Evolutionary conservation across 2,797 vertebrate species (phyloP), one percentile per base, ranked within the genome.

Genomic region (Microctenopoma steveboyesi): DNA sequence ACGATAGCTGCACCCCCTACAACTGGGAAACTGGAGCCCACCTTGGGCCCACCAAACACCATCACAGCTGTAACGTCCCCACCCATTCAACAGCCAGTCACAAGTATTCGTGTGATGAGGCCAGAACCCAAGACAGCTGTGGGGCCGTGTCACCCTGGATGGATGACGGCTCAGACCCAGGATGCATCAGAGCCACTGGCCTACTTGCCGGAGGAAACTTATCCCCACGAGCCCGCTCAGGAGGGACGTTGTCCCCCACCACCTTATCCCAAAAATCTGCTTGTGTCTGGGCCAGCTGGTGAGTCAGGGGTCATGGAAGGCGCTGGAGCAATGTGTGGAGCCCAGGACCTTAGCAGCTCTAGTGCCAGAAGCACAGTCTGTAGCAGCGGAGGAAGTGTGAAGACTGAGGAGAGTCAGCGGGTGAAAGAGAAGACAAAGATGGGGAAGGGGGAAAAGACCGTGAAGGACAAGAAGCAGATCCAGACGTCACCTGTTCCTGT

Each of bases 81-180:
- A 2, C 97, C 98, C 60, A 98, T 99, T 83, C 96, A 99, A 25
- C 96, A 96, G 76, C 97, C 97, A 0, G 97, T 99, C 45, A 98
- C 97, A 88, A 99, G 98, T 48, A 98, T 98, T 86, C 92, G 97
- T 0, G 97, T 99, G 71, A 94, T 98, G 94, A 94, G 97, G 67
- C 98, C 98, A 0, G 98, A 99, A 84, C 98, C 97, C 18, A 98
- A 99, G 90, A 99, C 97, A 0, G 98, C 98, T 0, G 97, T 99
- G 79, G 98, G 97, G 2, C 98, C 98, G 0, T 96, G 96, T 51
- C 98, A 99, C 77, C 98, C 97, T 0, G 92, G 94, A 11, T 99
- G 98, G 98, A 89, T 99, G 84, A 90, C 94, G 0, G 89, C 96
- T 0, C 96, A 97, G 79, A 40, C 89, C 2, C 92, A 94, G 0